These are phyloP conservation scores for Tauraco hartlaubi DNA, from an alignment of 2,797 vertebrate species.

Conservation along the genomic window DNA sequence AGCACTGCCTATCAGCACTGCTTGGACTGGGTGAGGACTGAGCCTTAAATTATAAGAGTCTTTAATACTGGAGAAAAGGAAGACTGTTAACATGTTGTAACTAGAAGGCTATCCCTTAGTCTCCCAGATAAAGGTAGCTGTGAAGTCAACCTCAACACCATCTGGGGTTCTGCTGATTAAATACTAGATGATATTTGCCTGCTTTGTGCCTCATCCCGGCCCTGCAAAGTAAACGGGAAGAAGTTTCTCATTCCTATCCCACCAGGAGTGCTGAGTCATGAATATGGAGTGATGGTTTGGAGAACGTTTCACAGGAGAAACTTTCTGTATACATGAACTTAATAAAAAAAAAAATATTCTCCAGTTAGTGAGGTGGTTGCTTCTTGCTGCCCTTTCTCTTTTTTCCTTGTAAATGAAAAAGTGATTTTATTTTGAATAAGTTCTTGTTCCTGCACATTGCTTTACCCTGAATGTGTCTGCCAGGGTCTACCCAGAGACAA, in stretches of 20 bases:
- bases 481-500: neutral
- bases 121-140: neutral
- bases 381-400: neutral
- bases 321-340: neutral
- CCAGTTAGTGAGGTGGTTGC: neutral
- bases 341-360: neutral
- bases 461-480: neutral
- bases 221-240: neutral
- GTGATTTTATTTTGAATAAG: neutral
- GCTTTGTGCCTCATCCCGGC: neutral
- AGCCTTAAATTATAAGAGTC: neutral
- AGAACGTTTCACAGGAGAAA: neutral
- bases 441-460: neutral
- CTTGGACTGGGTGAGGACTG: neutral
- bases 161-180: neutral
- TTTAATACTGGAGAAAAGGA: neutral
- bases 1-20: neutral
- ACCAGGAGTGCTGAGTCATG: neutral
- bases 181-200: neutral
- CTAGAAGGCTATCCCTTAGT: neutral
- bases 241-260: neutral
- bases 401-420: neutral
- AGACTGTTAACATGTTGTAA: neutral
- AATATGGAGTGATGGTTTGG: neutral
- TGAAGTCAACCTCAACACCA: neutral